These are phyloP conservation scores for Gobiocypris rarus DNA, from an alignment of 2,113 vertebrate species.

Conservation along the genomic window DNA sequence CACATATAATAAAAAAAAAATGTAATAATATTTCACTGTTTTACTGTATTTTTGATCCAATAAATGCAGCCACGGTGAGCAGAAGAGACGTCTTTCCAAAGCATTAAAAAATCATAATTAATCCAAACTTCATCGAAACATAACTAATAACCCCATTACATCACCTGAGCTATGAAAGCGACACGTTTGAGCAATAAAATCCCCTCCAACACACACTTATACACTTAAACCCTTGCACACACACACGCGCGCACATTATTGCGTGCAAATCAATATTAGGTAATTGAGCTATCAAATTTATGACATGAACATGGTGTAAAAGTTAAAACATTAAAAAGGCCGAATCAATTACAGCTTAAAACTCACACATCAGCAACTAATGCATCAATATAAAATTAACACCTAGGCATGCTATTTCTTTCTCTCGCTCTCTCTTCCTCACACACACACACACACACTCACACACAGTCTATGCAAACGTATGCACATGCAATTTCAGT, in stretches of 20 bases:
- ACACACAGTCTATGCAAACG: not conserved
- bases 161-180: not conserved
- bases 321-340: conserved; percentile 42
- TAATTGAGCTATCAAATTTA: conserved; percentile 49
- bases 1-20: not conserved
- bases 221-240: not conserved
- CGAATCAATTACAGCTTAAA: conserved; percentile 50
- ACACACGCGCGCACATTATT: conserved; percentile 9
- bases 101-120: not conserved
- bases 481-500: conserved; percentile 9
- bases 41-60: not conserved
- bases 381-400: conserved; percentile 31
- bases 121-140: not conserved
- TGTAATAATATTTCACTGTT: not conserved
- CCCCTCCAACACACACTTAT: not conserved
- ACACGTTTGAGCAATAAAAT: not conserved
- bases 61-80: not conserved
- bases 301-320: conserved; percentile 47
- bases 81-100: not conserved
- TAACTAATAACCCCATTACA: conserved; percentile 1
- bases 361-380: conserved; percentile 50
- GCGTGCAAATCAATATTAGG: conserved; percentile 46
- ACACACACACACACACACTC: not conserved
- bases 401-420: not conserved
- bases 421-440: no score